These are phyloP conservation scores for Parapsyche elsis DNA, from an alignment of 1,140 invertebrate species.

Conservation along the genomic window DNA sequence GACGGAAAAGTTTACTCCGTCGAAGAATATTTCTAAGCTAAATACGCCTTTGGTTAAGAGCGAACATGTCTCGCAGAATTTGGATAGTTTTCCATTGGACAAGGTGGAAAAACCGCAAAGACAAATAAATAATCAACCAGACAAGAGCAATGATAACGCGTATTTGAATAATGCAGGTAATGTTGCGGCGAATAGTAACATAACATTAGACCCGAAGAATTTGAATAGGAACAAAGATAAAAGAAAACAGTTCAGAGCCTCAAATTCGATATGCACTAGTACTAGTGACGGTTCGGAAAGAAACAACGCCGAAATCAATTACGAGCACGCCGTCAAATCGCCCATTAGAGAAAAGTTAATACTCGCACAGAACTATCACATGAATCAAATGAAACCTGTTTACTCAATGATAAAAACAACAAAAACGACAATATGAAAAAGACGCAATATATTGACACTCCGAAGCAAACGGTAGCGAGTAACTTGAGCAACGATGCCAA, in stretches of 20 bases:
- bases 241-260: constrained; percentile 5
- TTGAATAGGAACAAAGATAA: constrained; percentile 1
- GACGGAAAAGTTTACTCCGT: not conserved
- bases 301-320: not conserved
- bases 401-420: not conserved
- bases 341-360: not conserved
- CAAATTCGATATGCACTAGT: not conserved
- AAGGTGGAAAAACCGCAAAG: not conserved
- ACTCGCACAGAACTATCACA: not conserved
- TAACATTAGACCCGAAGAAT: not conserved
- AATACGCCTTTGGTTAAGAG: not conserved
- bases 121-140: not conserved
- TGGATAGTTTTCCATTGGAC: not conserved
- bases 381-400: not conserved
- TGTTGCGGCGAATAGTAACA: not conserved
- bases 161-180: no score
- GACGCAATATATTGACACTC: not conserved
- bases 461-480: not conserved
- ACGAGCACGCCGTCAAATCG: not conserved
- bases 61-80: not conserved
- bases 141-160: not conserved
- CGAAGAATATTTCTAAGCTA: not conserved
- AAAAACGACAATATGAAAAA: not conserved
- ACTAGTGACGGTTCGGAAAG: not conserved
- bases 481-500: constrained; percentile 20